Base-by-base conservation (phyloP, 1,140 invertebrate species). In the Monomorium pharaonis region DNA sequence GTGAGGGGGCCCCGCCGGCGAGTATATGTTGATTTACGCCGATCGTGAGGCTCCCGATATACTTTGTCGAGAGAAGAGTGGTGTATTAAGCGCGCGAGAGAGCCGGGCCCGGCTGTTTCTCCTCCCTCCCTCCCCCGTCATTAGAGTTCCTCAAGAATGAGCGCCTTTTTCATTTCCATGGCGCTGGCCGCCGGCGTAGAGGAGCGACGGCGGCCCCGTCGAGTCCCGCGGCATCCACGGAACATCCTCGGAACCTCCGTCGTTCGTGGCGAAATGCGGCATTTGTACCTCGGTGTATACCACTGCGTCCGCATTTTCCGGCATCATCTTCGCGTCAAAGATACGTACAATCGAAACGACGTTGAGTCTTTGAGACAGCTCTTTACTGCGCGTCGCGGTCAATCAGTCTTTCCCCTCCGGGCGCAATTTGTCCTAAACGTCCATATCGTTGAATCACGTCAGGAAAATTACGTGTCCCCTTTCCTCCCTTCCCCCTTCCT, bases 21-120 rank as follows among this genome's bases (percentile, higher is more conserved):
- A 88, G 58, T 88, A 77, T 78, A 56, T 58, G 86, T 56, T 85
- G 87, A 88, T 88, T 88, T 88, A 88, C 80, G 37, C 65, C 30
- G 49, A 67, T 75, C 85, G 65, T 54, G 62, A 76, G 69, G 65
- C 21, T 70, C 85, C 42, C 86, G 86, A 88, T 84, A 80, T 51
- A 85, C 81, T 78, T 78, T 67, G 58, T 74, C 74, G 74, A 88
- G 74, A 88, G 58, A 49, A 42, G 49, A 44, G 77, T 47, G 67
- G 51, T 74, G 49, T 51, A 89, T 85, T 75, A 74, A 88, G 24
- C 42, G 77, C 49, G 63, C 77, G 67, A 63, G 78, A 42, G 54
- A 37, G 86, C 70, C 70, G 78, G 76, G 77, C n/a, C n/a, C n/a
- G n/a, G n/a, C n/a, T 84, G 70, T 76, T 72, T n/a, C n/a, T n/a